A percentile compares a stretch with the other conserved stretches of the same genome.
Evolutionary conservation across 2,113 vertebrate species (phyloP).

Genomic region (Lagopus muta): DNA sequence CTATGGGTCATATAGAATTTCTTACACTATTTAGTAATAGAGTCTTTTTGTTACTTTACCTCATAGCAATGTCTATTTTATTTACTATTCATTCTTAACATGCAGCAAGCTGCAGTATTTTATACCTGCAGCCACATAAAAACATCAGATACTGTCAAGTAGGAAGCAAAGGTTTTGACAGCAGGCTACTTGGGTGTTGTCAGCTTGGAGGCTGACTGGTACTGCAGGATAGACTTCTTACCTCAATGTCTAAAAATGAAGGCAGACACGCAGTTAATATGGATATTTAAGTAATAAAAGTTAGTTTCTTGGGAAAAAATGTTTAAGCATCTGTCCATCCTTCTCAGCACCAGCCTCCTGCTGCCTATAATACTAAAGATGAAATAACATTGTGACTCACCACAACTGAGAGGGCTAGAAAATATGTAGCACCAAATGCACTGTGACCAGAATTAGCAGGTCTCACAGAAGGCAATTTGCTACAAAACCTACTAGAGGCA

Average conservation of each 20-base stretch:
- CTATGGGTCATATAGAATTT: not conserved
- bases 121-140: not conserved
- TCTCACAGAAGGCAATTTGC: not conserved
- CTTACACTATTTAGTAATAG: not conserved
- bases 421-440: not conserved
- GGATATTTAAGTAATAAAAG: not conserved
- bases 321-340: not conserved
- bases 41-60: not conserved
- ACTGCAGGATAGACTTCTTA: not conserved
- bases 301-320: not conserved
- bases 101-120: not conserved
- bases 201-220: not conserved
- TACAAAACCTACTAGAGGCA: not conserved
- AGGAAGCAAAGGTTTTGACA: conserved; percentile 20
- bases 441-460: not conserved
- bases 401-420: not conserved
- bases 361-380: not conserved
- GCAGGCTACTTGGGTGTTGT: not conserved
- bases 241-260: not conserved
- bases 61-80: not conserved
- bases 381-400: not conserved
- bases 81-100: conserved; percentile 15
- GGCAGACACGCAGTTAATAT: not conserved
- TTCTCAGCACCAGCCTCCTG: not conserved
- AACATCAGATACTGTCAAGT: conserved; percentile 3